A percentile compares a stretch with the other conserved stretches of the same genome.
Conservation (phyloP, 2,113 vertebrate species). For the Peromyscus polionotus region DNA sequence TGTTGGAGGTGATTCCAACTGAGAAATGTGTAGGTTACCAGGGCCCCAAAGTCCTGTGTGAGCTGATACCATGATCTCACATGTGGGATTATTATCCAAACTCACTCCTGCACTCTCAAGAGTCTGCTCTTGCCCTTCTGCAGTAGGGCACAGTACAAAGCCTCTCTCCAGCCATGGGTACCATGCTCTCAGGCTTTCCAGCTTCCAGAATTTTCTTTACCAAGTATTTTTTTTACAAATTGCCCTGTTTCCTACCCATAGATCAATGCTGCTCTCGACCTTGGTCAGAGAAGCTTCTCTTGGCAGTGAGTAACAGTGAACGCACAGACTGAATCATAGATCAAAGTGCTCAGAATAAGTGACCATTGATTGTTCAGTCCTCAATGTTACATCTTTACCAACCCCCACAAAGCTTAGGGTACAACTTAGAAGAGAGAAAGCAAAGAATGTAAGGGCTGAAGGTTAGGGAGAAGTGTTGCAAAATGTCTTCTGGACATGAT, state of each 20-base stretch:
- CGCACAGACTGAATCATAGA: neutral
- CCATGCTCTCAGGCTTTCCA: neutral
- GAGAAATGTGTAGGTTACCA: neutral
- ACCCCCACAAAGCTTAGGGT: too few species aligned
- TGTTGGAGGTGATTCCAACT: neutral
- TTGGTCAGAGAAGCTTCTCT: neutral
- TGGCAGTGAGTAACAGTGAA: neutral
- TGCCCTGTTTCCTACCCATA: neutral
- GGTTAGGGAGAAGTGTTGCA: neutral
- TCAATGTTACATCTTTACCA: neutral
- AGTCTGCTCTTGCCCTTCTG: neutral
- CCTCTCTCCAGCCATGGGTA: neutral
- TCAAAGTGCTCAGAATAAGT: neutral
- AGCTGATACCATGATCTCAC: too few species aligned
- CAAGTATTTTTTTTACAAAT: neutral
- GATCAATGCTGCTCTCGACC: neutral
- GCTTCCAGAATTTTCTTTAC: neutral
- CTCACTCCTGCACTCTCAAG: neutral
- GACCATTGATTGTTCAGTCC: neutral
- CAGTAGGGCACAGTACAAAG: neutral
- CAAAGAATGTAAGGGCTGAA: neutral
- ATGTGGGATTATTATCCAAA: neutral
- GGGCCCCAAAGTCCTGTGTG: neutral
- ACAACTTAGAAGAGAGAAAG: neutral
- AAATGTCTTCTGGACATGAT: neutral